phyloP scores from a whole-genome alignment of 2,113 vertebrate genomes.

The Nanorana parkeri region DNA sequence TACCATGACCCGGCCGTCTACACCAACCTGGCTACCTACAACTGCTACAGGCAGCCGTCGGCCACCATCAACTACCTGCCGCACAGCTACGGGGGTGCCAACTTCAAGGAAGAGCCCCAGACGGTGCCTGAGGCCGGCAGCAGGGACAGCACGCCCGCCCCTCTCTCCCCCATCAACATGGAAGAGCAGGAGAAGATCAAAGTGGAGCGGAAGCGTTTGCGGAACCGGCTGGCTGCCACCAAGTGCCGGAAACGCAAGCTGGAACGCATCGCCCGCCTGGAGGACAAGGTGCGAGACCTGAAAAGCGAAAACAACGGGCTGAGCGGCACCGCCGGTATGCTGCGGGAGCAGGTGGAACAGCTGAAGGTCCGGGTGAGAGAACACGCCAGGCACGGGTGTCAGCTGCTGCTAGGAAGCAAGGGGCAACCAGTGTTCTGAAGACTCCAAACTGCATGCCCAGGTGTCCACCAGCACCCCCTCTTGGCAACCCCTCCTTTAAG shows the following conservation, averaged over 20 bases:
- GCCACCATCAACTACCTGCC: slow-evolving; percentile 81
- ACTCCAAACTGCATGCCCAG: not conserved
- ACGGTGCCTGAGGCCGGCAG: slow-evolving; percentile 85
- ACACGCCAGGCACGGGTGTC: slow-evolving; percentile 91
- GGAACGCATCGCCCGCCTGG: slow-evolving; percentile 90
- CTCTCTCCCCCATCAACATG: slow-evolving; percentile 90
- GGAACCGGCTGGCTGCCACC: slow-evolving; percentile 90
- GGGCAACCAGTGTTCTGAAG: slow-evolving; percentile 75
- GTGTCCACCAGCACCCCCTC: not conserved
- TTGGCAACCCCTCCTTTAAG: too few species aligned
- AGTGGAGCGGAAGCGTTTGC: slow-evolving; percentile 87
- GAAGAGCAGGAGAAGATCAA: slow-evolving; percentile 90
- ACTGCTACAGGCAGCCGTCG: slow-evolving; percentile 79
- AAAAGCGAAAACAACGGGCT: slow-evolving; percentile 90
- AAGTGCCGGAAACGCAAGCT: slow-evolving; percentile 91
- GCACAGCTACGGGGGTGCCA: slow-evolving; percentile 67
- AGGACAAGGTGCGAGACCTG: slow-evolving; percentile 89
- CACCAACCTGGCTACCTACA: slow-evolving; percentile 87
- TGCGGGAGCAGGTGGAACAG: slow-evolving; percentile 90
- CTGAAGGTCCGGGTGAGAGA: slow-evolving; percentile 91
- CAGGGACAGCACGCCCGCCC: slow-evolving; percentile 79
- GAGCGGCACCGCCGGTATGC: slow-evolving; percentile 84
- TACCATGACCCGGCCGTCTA: slow-evolving; percentile 87
- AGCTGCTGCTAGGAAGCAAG: slow-evolving; percentile 87
- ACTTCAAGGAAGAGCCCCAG: slow-evolving; percentile 90